Evolutionary conservation across 2,797 vertebrate genomes (phyloP).

Genomic region (Rousettus madagascariensis): DNA sequence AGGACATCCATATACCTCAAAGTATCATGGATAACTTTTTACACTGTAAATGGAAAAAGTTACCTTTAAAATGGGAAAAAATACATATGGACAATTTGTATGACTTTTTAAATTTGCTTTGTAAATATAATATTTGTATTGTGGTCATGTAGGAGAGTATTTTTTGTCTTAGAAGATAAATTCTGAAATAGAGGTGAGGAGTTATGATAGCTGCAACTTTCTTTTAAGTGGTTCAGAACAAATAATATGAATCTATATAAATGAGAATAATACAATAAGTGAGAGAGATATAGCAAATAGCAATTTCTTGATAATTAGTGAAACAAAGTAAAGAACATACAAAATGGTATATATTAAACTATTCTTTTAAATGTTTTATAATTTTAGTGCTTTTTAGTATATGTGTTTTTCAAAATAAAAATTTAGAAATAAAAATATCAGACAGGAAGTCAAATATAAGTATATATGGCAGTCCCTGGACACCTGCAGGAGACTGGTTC

Average conservation of each 20-base stretch:
- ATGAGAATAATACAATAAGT: background rate
- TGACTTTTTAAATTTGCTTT: background rate
- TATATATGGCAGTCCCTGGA: background rate
- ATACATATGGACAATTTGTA: too few relatives aligned
- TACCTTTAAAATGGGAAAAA: background rate
- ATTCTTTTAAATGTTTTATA: background rate
- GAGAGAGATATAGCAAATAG: background rate
- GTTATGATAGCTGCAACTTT: background rate
- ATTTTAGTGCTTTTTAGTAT: background rate
- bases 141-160: background rate
- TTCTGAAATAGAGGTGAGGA: background rate
- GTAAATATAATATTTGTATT: background rate
- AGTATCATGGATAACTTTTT: background rate
- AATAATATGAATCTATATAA: background rate
- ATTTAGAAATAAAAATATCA: background rate
- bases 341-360: background rate
- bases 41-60: background rate
- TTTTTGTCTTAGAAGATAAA: background rate
- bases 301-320: background rate
- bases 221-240: background rate
- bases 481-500: background rate
- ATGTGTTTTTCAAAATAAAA: background rate
- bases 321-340: background rate
- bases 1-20: background rate
- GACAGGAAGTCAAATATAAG: background rate